Base-by-base conservation (phyloP, 2,797 vertebrate species). In the Pempheris klunzingeri region DNA sequence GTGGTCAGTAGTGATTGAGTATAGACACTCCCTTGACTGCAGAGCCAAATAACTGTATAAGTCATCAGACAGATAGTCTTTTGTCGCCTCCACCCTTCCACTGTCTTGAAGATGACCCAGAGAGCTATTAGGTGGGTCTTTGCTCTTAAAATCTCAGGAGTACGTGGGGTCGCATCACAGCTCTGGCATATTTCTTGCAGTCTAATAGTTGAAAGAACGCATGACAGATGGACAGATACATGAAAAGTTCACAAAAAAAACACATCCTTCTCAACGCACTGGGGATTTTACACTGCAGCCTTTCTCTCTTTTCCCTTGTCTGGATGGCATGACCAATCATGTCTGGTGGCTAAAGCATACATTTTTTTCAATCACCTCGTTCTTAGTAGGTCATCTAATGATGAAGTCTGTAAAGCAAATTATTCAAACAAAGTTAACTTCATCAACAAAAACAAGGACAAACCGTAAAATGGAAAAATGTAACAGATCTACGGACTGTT, bases 1-100 rank as follows among this genome's bases (percentile, higher is more conserved):
- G 80, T 90, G 81, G 75, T 85, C 79, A 84, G 47, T 47, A 70
- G 60, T 83, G 71, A 90, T 83, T 79, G 69, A 80, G 73, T 57
- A 59, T 47, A 70, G 84, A 75, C 81, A 71, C 83, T 83, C 74
- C 85, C 80, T 78, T 11, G 18, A 74, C 65, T 66, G 41, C n/a
- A 66, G 39, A 71, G 79, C 64, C 71, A 89, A 79, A 85, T 74
- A 67, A 77, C 86, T 92, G 88, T 61, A 87, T 78, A 82, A 93
- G 71, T 71, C 86, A 92, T 90, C 80, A 89, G 69, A 68, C 54
- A 80, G 85, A 88, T 52, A 71, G 36, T 60, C 44, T 55, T 74
- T 52, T 71, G 75, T 70, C 49, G 68, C 50, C 85, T 87, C 86
- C 87, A 60, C 77, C 81, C 78, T 71, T 54, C 53, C 50, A 38